Conservation (phyloP, 2,113 vertebrate species). For the Chaenogobius annularis region DNA sequence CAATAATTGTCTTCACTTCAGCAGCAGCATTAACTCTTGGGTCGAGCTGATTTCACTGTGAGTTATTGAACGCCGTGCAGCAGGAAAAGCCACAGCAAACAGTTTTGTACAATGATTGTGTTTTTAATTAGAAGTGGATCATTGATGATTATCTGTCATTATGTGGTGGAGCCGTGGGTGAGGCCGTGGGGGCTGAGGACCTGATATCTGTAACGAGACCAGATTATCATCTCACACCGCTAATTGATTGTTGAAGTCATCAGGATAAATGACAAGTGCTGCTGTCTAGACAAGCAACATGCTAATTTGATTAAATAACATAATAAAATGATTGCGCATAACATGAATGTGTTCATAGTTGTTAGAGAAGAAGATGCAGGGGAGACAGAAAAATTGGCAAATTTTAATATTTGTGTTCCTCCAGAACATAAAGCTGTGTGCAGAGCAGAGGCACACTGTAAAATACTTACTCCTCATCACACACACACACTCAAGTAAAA, state of each 20-base stretch:
- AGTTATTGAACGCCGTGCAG: neutral
- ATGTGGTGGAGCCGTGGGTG: neutral
- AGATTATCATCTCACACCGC: neutral
- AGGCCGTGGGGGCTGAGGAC: conserved; percentile 6
- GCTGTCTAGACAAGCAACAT: neutral
- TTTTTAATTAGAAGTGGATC: conserved; percentile 5
- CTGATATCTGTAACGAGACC: neutral
- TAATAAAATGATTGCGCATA: neutral
- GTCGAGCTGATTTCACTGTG: neutral
- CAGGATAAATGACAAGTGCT: neutral
- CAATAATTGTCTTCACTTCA: neutral
- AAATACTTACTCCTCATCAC: neutral
- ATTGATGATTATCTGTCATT: conserved; percentile 5
- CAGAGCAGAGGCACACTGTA: neutral
- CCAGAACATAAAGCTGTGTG: neutral
- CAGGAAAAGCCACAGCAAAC: neutral
- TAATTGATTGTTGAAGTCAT: conserved; percentile 6
- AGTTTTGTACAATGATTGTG: neutral
- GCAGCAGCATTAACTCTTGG: neutral
- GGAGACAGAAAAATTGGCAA: too few species aligned
- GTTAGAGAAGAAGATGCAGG: too few species aligned
- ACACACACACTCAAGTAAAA: too few species aligned
- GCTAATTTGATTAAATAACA: neutral
- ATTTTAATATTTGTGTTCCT: neutral
- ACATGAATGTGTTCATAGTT: neutral